Conservation (phyloP, 1,140 invertebrate genomes). For the Ctenoplectra terminalis region DNA sequence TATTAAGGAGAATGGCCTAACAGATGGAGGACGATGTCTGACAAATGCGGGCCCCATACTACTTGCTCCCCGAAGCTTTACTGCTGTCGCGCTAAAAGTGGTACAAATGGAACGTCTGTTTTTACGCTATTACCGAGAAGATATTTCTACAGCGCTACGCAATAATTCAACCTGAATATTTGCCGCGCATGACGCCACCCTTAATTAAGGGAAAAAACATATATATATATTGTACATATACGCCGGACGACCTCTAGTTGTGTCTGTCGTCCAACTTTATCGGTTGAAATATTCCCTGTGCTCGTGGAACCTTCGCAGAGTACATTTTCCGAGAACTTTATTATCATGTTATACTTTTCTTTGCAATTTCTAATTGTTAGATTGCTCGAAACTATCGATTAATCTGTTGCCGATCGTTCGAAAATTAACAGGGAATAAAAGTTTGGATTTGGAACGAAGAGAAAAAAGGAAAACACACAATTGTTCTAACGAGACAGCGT, state of each 20-base stretch:
- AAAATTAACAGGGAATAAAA: too few species aligned
- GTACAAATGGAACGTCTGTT: constrained; percentile 42
- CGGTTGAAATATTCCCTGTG: not conserved
- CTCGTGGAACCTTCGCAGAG: not conserved
- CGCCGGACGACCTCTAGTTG: too few species aligned
- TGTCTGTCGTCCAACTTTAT: not conserved
- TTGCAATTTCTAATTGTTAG: not conserved
- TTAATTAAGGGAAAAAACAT: constrained; percentile 37
- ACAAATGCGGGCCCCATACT: constrained; percentile 40
- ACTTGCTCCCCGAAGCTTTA: constrained; percentile 13
- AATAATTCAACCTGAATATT: constrained; percentile 21
- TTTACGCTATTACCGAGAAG: constrained; percentile 21
- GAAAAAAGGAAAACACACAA: too few species aligned
- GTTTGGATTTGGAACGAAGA: not conserved
- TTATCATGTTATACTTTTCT: not conserved
- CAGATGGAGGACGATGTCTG: constrained; percentile 40
- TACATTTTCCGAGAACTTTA: not conserved
- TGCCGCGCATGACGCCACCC: not conserved
- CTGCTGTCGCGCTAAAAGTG: constrained; percentile 16
- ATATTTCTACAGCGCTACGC: constrained; percentile 15
- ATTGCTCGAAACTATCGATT: too few species aligned
- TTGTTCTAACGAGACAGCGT: not conserved
- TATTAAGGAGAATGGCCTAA: constrained; percentile 35
- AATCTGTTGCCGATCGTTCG: too few species aligned
- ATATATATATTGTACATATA: not conserved